These are phyloP conservation scores for Nephrotoma guestfalica DNA, from an alignment of 2,888 invertebrate genomes.

Conservation along the genomic window DNA sequence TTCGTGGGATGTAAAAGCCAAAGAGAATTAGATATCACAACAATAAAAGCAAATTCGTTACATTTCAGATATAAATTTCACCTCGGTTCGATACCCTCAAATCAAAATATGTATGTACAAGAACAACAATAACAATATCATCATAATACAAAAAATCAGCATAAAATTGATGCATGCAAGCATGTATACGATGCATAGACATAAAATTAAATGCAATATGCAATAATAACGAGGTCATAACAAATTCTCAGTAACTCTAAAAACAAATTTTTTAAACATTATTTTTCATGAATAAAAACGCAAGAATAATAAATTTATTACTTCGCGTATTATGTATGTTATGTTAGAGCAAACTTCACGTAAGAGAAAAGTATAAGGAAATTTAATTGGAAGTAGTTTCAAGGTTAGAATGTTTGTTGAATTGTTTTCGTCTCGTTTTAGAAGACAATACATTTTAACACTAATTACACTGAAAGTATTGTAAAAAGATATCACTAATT, in stretches of 20 bases:
- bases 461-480: not conserved
- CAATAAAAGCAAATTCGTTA: no score
- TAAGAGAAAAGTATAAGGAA: not conserved
- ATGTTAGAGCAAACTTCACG: not conserved
- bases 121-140: not conserved
- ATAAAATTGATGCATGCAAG: not conserved
- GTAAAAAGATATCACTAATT: not conserved
- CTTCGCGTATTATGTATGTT: not conserved
- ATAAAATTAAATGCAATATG: not conserved
- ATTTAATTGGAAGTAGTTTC: not conserved
- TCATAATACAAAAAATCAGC: not conserved
- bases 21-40: no score
- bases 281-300: not conserved
- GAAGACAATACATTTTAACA: not conserved
- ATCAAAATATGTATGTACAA: not conserved
- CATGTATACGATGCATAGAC: not conserved
- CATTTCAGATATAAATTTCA: not conserved
- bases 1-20: no score
- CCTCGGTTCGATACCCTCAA: not conserved
- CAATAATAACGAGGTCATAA: not conserved
- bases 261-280: not conserved
- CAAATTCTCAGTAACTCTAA: not conserved
- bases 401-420: not conserved
- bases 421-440: not conserved
- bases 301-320: not conserved